These are phyloP conservation scores for Lasioglossum pauxillum DNA, from an alignment of 2,888 invertebrate species.

Conservation along the genomic window DNA sequence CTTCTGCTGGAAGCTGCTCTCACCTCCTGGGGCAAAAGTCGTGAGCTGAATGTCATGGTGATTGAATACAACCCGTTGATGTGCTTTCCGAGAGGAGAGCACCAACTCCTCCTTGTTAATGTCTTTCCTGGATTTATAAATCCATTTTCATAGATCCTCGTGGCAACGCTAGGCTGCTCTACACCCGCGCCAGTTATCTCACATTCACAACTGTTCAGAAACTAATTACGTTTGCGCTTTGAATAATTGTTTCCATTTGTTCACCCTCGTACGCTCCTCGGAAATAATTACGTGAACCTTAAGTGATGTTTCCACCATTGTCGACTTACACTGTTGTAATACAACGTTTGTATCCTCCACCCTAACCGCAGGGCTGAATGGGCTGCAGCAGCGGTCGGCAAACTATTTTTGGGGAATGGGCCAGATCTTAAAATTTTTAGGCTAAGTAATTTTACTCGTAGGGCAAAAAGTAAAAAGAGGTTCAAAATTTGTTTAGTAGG, in stretches of 20 bases:
- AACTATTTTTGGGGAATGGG: too few relatives aligned
- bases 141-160: conserved; percentile 11
- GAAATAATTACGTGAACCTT: neutral
- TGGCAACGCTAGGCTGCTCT: neutral
- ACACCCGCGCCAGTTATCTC: neutral
- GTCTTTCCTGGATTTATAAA: conserved; percentile 56
- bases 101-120: conserved; percentile 27
- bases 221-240: conserved; percentile 17
- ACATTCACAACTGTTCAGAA: neutral
- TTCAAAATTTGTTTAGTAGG: too few relatives aligned
- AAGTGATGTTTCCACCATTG: neutral
- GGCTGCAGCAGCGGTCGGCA: too few relatives aligned
- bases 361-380: too few relatives aligned
- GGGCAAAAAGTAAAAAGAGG: too few relatives aligned
- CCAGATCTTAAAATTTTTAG: too few relatives aligned
- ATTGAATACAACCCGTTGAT: conserved; percentile 76
- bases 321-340: neutral
- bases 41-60: conserved; percentile 81
- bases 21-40: conserved; percentile 82
- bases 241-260: neutral
- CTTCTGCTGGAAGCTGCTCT: conserved; percentile 78
- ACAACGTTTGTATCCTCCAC: neutral
- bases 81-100: conserved; percentile 60
- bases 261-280: neutral
- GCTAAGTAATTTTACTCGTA: too few relatives aligned